Percentiles rank a stretch among this genome's conserved stretches.
These are phyloP conservation scores for Cheilinus undulatus DNA, from an alignment of 2,113 vertebrate species.

Conservation along the genomic window DNA sequence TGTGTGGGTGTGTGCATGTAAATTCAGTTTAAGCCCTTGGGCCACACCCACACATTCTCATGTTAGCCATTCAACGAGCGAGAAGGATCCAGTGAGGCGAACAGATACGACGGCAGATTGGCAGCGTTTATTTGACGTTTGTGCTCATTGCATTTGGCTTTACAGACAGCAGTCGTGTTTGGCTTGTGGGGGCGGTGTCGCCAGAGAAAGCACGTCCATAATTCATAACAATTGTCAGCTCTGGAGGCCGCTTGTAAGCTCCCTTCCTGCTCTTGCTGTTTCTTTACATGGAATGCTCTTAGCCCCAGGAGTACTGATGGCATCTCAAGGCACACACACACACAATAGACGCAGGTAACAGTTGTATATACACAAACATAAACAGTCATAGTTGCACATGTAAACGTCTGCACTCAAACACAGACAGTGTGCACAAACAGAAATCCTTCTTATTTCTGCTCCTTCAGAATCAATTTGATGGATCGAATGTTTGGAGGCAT, in stretches of 20 bases:
- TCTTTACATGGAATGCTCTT: slow-evolving; percentile 53
- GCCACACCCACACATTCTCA: slow-evolving; percentile 74
- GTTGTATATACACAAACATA: slow-evolving; percentile 19
- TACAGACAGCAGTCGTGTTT: slow-evolving; percentile 58
- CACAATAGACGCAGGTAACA: slow-evolving; percentile 19
- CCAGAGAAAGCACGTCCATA: slow-evolving; percentile 69
- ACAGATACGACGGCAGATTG: slow-evolving; percentile 69
- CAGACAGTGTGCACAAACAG: slow-evolving; percentile 49
- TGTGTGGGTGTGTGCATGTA: slow-evolving; percentile 71
- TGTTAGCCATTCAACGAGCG: slow-evolving; percentile 63
- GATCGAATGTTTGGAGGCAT: slow-evolving; percentile 76
- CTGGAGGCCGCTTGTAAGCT: slow-evolving; percentile 57
- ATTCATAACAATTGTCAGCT: slow-evolving; percentile 67
- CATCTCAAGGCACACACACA: slow-evolving; percentile 50
- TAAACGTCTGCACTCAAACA: slow-evolving; percentile 1
- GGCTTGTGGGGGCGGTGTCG: slow-evolving; percentile 50
- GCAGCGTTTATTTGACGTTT: slow-evolving; percentile 64
- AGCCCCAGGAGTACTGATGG: slow-evolving; percentile 49
- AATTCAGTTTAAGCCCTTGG: slow-evolving; percentile 69
- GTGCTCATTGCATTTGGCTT: slow-evolving; percentile 63
- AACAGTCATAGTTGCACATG: slow-evolving; percentile 35
- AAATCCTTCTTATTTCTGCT: slow-evolving; percentile 68
- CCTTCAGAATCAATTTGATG: slow-evolving; percentile 77
- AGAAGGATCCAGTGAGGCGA: slow-evolving; percentile 66
- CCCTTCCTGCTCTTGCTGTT: slow-evolving; percentile 43